Conservation (phyloP, 2,113 vertebrate species). For the Gasterosteus aculeatus region DNA sequence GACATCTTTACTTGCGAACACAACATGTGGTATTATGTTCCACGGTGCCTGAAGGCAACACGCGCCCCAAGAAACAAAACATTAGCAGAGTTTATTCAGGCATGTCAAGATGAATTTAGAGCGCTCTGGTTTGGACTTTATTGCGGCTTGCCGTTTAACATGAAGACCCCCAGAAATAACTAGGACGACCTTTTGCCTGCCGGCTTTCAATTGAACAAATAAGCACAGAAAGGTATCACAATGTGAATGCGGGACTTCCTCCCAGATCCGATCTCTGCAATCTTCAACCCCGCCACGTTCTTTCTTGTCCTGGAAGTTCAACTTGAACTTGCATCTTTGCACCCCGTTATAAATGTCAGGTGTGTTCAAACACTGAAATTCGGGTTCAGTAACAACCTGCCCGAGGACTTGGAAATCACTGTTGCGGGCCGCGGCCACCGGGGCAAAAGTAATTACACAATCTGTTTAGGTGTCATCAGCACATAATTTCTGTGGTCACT, state of each 20-base stretch:
- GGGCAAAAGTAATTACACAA: constrained; percentile 76
- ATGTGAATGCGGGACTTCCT: not conserved
- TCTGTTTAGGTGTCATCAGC: constrained; percentile 74
- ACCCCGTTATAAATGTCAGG: constrained; percentile 14
- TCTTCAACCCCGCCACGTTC: not conserved
- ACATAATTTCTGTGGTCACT: constrained; percentile 69
- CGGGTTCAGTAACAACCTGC: constrained; percentile 36
- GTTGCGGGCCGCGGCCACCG: constrained; percentile 65
- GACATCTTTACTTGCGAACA: not conserved
- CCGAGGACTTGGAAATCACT: constrained; percentile 41
- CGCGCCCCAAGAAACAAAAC: constrained; percentile 16
- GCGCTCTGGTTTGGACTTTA: not conserved
- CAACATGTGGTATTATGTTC: not conserved
- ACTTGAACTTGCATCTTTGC: not conserved
- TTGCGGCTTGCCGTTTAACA: constrained; percentile 9
- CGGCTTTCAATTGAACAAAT: constrained; percentile 14
- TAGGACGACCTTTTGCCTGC: constrained; percentile 32
- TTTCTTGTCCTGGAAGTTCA: not conserved
- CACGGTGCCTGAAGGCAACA: not conserved
- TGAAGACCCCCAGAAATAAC: constrained; percentile 32
- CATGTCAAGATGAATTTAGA: constrained; percentile 29
- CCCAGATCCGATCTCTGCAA: too few relatives aligned
- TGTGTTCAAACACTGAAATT: constrained; percentile 15
- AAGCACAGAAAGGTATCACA: constrained; percentile 1
- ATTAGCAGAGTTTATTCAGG: constrained; percentile 26